These are phyloP conservation scores for Neodiprion pinetum DNA, from an alignment of 1,140 invertebrate genomes.

Conservation along the genomic window DNA sequence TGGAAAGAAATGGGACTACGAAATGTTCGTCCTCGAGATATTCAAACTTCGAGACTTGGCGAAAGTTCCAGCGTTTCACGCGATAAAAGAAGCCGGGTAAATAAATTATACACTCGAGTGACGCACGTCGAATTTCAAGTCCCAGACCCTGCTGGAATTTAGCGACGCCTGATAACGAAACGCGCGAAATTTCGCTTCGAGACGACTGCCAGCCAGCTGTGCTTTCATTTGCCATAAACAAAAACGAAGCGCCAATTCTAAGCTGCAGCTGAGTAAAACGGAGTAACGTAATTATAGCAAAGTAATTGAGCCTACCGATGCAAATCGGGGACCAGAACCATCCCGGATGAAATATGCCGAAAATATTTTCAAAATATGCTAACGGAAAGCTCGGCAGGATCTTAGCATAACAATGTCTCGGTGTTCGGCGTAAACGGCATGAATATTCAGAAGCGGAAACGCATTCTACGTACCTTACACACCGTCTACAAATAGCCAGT, in stretches of 20 bases:
- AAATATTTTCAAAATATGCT: slow-evolving; percentile 52
- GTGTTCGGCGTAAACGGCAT: slow-evolving; percentile 46
- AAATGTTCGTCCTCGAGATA: background rate
- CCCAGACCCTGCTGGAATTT: too few species aligned
- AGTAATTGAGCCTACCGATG: slow-evolving; percentile 41
- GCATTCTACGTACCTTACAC: background rate
- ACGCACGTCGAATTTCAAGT: too few species aligned
- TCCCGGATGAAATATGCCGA: slow-evolving; percentile 22
- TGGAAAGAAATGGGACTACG: background rate
- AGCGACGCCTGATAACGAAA: too few species aligned
- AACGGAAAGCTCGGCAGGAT: slow-evolving; percentile 41
- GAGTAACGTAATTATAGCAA: slow-evolving; percentile 13
- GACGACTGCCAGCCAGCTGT: too few species aligned
- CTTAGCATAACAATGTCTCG: slow-evolving; percentile 51
- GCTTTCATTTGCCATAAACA: too few species aligned
- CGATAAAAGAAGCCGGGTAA: too few species aligned
- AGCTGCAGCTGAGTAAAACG: background rate
- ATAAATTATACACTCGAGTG: too few species aligned
- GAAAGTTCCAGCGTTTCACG: background rate
- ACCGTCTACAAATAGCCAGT: background rate
- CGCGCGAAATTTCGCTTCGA: too few species aligned
- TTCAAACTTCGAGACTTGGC: background rate
- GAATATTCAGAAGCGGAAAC: slow-evolving; percentile 46
- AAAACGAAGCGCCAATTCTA: too few species aligned
- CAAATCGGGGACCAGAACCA: slow-evolving; percentile 29